These are phyloP conservation scores for Luperina nickerlii DNA, from an alignment of 2,888 invertebrate genomes.

Conservation along the genomic window DNA sequence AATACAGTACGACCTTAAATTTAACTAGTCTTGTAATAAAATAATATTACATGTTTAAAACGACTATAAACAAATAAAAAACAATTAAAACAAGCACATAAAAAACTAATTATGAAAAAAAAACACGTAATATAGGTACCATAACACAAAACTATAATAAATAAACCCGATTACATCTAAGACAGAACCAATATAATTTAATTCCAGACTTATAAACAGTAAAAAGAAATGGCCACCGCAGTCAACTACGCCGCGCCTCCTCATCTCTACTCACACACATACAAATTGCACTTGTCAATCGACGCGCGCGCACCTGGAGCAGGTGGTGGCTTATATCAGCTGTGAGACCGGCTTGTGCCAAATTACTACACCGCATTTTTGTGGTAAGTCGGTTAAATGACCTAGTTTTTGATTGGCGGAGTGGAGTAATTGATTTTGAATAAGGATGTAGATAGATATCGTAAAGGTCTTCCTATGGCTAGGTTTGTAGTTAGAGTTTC, in stretches of 20 bases:
- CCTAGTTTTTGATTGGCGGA: constrained; percentile 54
- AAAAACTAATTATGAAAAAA: not conserved
- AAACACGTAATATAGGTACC: not conserved
- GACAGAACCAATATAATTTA: constrained; percentile 21
- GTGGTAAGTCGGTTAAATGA: constrained; percentile 52
- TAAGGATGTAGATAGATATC: not conserved
- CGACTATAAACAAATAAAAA: not conserved
- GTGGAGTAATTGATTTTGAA: not conserved
- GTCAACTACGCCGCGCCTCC: constrained; percentile 47
- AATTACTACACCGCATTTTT: constrained; percentile 55
- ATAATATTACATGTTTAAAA: not conserved
- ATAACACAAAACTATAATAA: not conserved
- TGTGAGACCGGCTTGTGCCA: constrained; percentile 67
- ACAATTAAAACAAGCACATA: not conserved
- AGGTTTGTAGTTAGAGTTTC: not conserved
- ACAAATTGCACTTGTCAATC: constrained; percentile 74
- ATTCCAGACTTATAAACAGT: constrained; percentile 8
- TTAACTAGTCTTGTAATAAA: not conserved
- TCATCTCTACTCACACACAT: constrained; percentile 64
- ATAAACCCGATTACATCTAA: constrained; percentile 20
- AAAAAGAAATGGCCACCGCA: constrained; percentile 41
- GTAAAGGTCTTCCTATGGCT: not conserved
- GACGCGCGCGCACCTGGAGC: constrained; percentile 73
- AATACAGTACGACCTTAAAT: not conserved
- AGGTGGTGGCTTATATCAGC: constrained; percentile 74